Evolutionary conservation across 2,888 invertebrate genomes (phyloP), one percentile per base, ranked within the genome.

Genomic region (Pharmacophagus antenor): DNA sequence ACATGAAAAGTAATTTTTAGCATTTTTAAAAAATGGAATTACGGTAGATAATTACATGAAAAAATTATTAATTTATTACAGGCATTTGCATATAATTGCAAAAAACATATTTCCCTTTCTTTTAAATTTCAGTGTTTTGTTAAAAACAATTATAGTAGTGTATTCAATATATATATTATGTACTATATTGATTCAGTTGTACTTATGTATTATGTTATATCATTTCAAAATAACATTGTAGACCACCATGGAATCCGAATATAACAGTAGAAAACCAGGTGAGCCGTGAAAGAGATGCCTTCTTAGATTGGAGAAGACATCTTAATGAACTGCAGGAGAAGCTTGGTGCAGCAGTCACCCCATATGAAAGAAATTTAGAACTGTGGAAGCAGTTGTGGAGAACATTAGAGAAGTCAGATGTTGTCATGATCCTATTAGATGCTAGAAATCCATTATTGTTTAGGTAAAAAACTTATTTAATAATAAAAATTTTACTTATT

Each of bases 361-460:
- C 99, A 0, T 99, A 98, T 84, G 99, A 99, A 77, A 96, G 97
- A 74, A 99, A 99, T 85, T 82, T 99, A 20, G 98, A 99, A 79
- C 96, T 99, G 71, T 99, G 99, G 99, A 93, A 98, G 51, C 99
- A 99, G 80, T 82, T 99, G 31, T 99, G 99, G 99, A 93, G 99
- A 69, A 99, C 99, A 0, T 93, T 99, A n/a, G 99, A 99, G 82
- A 94, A 96, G 69, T 97, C 98, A 77, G 97, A 99, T 86, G 93
- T 99, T 0, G 92, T 99, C 17, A 93, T 98, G 15, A 96, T 99
- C 82, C 97, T 99, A 64, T 95, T 99, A 15, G 99, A 99, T 92
- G 98, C 98, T 0, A 92, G 99, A 66, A 98, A 99, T 91, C 99
- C 99, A 0, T 85, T 99, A 50, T 86, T 99, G 7, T 99, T 98